Evolutionary conservation across 1,140 invertebrate genomes (phyloP).

Genomic region (Brachionus koreanus): DNA sequence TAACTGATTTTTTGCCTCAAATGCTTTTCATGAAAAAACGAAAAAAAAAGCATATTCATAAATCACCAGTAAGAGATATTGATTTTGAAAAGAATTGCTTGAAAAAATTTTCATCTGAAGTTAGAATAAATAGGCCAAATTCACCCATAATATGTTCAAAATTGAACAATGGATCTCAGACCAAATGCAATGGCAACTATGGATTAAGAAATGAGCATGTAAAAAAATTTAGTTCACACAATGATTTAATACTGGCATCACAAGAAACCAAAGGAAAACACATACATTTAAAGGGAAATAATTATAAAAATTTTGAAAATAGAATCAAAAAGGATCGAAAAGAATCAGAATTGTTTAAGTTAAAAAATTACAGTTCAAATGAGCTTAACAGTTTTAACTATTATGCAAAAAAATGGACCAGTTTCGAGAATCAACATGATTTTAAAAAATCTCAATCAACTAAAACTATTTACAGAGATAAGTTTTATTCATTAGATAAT

Average conservation of each 20-base stretch:
- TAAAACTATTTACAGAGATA: not conserved
- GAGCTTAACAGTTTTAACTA: not conserved
- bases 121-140: not conserved
- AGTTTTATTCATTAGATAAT: not conserved
- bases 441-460: slow-evolving; percentile 11
- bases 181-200: not conserved
- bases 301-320: not conserved
- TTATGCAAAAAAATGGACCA: slow-evolving; percentile 7
- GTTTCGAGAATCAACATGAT: not conserved
- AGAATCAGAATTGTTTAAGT: not conserved
- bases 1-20: not conserved
- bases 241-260: slow-evolving; percentile 2
- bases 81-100: not conserved
- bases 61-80: not conserved
- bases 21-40: slow-evolving; percentile 20
- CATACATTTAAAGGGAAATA: not conserved
- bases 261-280: not conserved
- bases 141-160: not conserved
- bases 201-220: not conserved
- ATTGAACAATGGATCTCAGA: not conserved
- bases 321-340: not conserved
- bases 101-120: not conserved
- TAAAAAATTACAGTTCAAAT: not conserved
- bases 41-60: slow-evolving; percentile 2
- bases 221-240: not conserved